A percentile compares a stretch with the other conserved stretches of the same genome.
These are phyloP conservation scores for Apolygus lucorum DNA, from an alignment of 1,140 invertebrate genomes.

Conservation along the genomic window DNA sequence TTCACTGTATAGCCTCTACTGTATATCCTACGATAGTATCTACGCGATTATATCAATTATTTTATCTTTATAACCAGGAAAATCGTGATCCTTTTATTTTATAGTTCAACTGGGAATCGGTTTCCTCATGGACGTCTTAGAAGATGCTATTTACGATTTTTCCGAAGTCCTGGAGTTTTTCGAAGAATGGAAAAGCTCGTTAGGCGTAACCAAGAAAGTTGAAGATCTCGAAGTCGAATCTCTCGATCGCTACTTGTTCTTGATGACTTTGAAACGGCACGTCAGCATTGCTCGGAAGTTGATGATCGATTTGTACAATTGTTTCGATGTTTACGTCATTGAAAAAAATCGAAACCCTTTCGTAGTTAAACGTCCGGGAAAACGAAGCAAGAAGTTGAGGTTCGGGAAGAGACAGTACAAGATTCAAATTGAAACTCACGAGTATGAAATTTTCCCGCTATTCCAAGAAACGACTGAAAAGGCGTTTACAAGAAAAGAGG, in stretches of 20 bases:
- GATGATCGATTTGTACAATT: background rate
- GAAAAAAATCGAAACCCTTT: background rate
- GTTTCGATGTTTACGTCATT: background rate
- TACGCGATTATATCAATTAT: too few relatives aligned
- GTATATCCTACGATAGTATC: too few relatives aligned
- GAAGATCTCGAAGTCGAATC: background rate
- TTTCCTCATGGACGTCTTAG: slow-evolving; percentile 2
- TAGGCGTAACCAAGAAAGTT: background rate
- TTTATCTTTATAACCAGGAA: too few relatives aligned
- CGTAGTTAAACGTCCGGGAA: background rate
- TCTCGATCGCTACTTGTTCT: background rate
- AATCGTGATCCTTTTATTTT: too few relatives aligned
- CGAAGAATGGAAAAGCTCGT: background rate
- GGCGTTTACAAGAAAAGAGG: too few relatives aligned
- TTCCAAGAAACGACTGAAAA: too few relatives aligned
- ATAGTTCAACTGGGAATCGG: too few relatives aligned
- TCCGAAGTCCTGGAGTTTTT: background rate
- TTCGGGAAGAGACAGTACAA: background rate
- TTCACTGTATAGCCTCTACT: too few relatives aligned
- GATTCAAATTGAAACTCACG: too few relatives aligned
- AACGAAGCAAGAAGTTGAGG: background rate
- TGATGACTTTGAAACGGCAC: background rate
- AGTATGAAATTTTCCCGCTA: too few relatives aligned
- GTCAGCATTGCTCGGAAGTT: background rate
- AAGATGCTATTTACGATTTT: background rate